These are phyloP conservation scores for Mesorhabditis sp. DNA, from an alignment of 2,888 invertebrate species.

Conservation along the genomic window DNA sequence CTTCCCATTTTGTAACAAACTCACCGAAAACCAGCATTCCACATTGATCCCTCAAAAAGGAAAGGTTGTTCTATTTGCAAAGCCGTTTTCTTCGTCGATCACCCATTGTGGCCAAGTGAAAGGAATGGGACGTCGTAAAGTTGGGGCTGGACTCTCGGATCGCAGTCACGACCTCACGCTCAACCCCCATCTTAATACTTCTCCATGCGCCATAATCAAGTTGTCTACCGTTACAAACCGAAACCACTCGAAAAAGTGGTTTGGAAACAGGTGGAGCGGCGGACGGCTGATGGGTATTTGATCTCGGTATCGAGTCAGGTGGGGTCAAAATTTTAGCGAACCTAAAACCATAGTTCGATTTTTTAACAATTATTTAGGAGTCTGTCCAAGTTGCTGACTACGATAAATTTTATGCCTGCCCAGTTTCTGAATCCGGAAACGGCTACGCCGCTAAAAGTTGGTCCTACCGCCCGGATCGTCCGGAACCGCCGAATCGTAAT, in stretches of 20 bases:
- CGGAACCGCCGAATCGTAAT: neutral
- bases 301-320: conserved; percentile 5
- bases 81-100: no score
- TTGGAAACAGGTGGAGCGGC: neutral
- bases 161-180: no score
- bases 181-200: neutral
- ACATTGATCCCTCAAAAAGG: no score
- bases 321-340: neutral
- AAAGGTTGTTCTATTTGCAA: no score
- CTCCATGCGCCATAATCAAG: neutral
- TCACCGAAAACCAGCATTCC: no score
- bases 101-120: no score
- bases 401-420: conserved; percentile 4
- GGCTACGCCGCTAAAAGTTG: neutral
- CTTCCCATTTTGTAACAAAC: no score
- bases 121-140: no score
- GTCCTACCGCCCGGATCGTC: conserved; percentile 2
- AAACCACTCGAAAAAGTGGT: conserved; percentile 4
- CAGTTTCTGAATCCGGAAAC: neutral
- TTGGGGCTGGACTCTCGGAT: no score
- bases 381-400: neutral
- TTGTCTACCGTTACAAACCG: conserved; percentile 1
- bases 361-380: neutral
- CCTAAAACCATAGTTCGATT: neutral
- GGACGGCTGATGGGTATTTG: conserved; percentile 6